A percentile compares a stretch with the other conserved stretches of the same genome.
Conservation (phyloP, 2,113 vertebrate species). For the Anguilla rostrata region DNA sequence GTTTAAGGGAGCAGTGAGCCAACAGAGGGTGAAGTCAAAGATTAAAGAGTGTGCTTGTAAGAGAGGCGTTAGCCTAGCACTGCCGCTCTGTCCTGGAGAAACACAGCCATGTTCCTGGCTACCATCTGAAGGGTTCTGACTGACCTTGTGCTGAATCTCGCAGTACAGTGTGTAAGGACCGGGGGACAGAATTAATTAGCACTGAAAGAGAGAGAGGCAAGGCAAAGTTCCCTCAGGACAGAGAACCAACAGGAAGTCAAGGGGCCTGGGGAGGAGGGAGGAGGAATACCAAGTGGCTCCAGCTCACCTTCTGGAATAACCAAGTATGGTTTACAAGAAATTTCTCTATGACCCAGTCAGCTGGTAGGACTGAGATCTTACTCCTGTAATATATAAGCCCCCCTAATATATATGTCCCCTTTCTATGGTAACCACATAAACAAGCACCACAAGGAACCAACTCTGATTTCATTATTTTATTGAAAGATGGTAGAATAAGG, state of each 20-base stretch:
- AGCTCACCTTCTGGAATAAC: constrained; percentile 30
- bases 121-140: constrained; percentile 33
- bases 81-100: constrained; percentile 1
- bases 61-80: too few relatives aligned
- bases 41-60: too few relatives aligned
- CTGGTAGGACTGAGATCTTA: not conserved
- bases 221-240: constrained; percentile 2
- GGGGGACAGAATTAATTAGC: constrained; percentile 30
- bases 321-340: not conserved
- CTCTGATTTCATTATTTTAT: not conserved
- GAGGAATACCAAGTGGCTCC: constrained; percentile 39
- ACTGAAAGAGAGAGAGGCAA: constrained; percentile 12
- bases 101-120: not conserved
- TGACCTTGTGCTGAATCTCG: constrained; percentile 20
- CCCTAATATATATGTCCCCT: not conserved
- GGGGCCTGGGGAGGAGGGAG: not conserved
- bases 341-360: not conserved
- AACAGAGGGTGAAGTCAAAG: not conserved
- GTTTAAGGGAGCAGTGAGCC: not conserved
- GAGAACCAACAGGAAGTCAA: not conserved
- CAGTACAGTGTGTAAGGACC: constrained; percentile 7
- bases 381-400: not conserved
- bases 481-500: not conserved
- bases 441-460: not conserved
- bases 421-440: not conserved